Evolutionary conservation across 1,140 invertebrate genomes (phyloP), one percentile per base, ranked within the genome.

Genomic region (Prorops nasuta): DNA sequence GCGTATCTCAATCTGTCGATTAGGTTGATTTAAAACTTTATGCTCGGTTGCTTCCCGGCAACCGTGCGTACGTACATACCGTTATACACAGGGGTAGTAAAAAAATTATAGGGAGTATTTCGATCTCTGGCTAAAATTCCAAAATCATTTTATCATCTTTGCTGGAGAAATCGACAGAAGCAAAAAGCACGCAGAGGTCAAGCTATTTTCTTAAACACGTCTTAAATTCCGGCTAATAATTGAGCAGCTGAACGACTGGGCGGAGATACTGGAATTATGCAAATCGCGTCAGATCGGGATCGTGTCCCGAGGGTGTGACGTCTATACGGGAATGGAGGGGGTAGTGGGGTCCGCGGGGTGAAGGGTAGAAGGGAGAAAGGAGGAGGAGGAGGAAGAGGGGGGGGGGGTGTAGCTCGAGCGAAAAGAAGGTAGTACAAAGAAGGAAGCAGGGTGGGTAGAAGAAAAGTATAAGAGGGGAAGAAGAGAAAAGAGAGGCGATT

Each of bases 191-290:
- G 64, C 44, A 28, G 54, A 52, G 58, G 51, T 66, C 61, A 60
- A 64, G 71, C 65, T 71, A 74, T 74, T 75, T 75, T 75, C 70
- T 72, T 72, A 69, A 74, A 74, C 69, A 71, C 70, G 67, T 72
- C 70, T 74, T 72, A 74, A 74, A 75, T 74, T 74, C 71, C 66
- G 64, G 57, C 64, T 72, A 75, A 75, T 74, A 75, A 75, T 74
- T 69, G 71, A 69, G 67, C 69, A 75, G 70, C 69, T 71, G 70
- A 74, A 72, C 65, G 71, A 20, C 38, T 69, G 68, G 66, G 64
- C 66, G 61, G 70, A 58, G 70, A 71, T 71, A 67, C 70, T 69
- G 64, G 67, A 75, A 75, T 75, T 75, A 75, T 75, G 72, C 69
- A 75, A 75, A 75, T 75, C 64, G 49, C 62, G 58, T 70, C 66